Conservation (phyloP, 2,113 vertebrate genomes). For the Hepsetus odoe region DNA sequence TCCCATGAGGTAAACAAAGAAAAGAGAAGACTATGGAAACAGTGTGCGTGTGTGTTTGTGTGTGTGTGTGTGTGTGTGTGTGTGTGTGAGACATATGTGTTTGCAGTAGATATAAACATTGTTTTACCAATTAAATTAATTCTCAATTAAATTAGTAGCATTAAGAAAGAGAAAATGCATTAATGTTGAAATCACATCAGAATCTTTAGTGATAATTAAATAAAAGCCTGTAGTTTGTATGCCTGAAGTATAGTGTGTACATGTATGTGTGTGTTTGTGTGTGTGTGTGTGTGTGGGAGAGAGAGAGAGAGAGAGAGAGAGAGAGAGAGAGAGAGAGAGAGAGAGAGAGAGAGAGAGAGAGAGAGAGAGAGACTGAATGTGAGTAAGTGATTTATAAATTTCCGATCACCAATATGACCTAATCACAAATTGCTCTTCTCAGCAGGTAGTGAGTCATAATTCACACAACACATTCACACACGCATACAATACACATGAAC, state of each 20-base stretch:
- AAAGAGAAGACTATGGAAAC: not conserved
- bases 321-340: not conserved
- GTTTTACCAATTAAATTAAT: not conserved
- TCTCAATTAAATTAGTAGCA: not conserved
- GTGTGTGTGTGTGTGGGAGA: too few relatives aligned
- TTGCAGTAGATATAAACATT: too few relatives aligned
- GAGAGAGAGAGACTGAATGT: not conserved
- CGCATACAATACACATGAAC: too few relatives aligned
- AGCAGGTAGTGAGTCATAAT: not conserved
- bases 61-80: not conserved
- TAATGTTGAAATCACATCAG: too few relatives aligned
- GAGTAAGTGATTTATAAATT: not conserved
- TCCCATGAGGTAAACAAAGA: not conserved
- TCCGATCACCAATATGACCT: not conserved
- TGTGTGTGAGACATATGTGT: not conserved
- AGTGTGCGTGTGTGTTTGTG: not conserved
- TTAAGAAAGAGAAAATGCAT: too few relatives aligned
- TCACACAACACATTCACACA: too few relatives aligned
- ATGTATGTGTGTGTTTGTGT: too few relatives aligned
- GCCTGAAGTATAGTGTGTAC: too few relatives aligned
- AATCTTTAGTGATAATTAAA: too few relatives aligned
- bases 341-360: not conserved
- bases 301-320: too few relatives aligned
- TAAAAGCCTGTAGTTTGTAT: too few relatives aligned
- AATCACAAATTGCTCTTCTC: not conserved